These are phyloP conservation scores for Clarias pachynema DNA, from an alignment of 2,797 vertebrate species.

Conservation along the genomic window DNA sequence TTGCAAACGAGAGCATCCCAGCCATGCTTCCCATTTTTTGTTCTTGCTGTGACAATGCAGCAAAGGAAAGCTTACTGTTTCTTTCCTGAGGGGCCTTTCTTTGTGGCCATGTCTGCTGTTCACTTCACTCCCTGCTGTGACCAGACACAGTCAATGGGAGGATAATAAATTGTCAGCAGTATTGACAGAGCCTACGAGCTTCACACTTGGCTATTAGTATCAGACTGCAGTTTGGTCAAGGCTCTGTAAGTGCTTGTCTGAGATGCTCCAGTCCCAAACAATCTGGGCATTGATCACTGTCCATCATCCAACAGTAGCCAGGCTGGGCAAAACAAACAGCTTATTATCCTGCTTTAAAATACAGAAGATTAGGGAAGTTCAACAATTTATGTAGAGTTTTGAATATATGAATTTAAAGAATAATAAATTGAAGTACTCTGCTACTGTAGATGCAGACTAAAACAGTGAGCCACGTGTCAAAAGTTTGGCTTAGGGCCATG, in stretches of 20 bases:
- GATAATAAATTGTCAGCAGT: constrained; percentile 7
- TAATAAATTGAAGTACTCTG: not conserved
- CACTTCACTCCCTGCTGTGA: constrained; percentile 13
- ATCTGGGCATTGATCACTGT: not conserved
- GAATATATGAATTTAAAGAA: not conserved
- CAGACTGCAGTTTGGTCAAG: not conserved
- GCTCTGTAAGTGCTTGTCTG: not conserved
- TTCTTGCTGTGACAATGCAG: constrained; percentile 9
- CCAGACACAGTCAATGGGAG: not conserved
- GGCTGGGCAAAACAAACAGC: not conserved
- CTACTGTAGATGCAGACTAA: not conserved
- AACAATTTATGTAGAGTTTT: not conserved
- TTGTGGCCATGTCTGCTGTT: not conserved
- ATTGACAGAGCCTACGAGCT: not conserved
- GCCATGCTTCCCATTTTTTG: not conserved
- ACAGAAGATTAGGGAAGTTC: too few relatives aligned
- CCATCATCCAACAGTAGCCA: not conserved
- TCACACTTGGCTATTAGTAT: constrained; percentile 4
- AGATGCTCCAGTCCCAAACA: not conserved
- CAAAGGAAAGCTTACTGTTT: not conserved
- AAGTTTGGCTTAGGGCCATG: not conserved
- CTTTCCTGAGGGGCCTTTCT: not conserved
- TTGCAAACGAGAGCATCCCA: constrained; percentile 13
- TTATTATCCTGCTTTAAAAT: not conserved
- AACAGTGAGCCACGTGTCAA: not conserved